Evolutionary conservation across 2,797 vertebrate genomes (phyloP), one percentile per base, ranked within the genome.

Genomic region (Rachycentron canadum): DNA sequence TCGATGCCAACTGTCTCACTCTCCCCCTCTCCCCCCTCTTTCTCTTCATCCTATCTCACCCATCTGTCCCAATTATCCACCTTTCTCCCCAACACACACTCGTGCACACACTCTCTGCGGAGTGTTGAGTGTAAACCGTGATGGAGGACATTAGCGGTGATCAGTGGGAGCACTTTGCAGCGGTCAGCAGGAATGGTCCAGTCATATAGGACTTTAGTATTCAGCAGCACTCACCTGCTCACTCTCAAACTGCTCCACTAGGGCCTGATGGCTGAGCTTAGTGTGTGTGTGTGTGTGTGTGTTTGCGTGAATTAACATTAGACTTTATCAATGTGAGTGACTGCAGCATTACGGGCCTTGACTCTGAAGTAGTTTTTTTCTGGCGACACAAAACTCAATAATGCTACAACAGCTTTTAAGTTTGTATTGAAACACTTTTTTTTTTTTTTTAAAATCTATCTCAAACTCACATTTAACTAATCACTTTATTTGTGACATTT

Each of bases 141-240:
- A 93, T 92, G 90, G 90, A 91, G 82, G 83, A 91, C 89, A 85
- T 94, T 93, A 94, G 91, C 73, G 72, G 83, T 91, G 93, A 93
- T 95, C 92, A 94, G 93, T 93, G 92, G 84, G 85, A 91, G 85
- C 91, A 91, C 81, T 91, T 93, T 94, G 93, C 95, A 93, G 92
- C 89, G 94, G 91, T 95, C 93, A 95, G 94, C 93, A 93, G 78
- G 86, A 93, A 93, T 50, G 74, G 76, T 59, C 66, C 81, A 85
- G 86, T 90, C 88, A 76, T 79, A 78, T 81, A 81, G 84, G 83
- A 86, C 90, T 89, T 92, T 89, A 87, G 88, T 91, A 93, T 94
- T 94, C 91, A 91, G 87, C 86, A 88, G 83, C 79, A 83, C 90
- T 91, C 91, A 93, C 90, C 89, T 93, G 86, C 88, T 86, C 84